A percentile compares a stretch with the other conserved stretches of the same genome.
Evolutionary conservation across 2,113 vertebrate genomes (phyloP).

Genomic region (Burhinus bistriatus): DNA sequence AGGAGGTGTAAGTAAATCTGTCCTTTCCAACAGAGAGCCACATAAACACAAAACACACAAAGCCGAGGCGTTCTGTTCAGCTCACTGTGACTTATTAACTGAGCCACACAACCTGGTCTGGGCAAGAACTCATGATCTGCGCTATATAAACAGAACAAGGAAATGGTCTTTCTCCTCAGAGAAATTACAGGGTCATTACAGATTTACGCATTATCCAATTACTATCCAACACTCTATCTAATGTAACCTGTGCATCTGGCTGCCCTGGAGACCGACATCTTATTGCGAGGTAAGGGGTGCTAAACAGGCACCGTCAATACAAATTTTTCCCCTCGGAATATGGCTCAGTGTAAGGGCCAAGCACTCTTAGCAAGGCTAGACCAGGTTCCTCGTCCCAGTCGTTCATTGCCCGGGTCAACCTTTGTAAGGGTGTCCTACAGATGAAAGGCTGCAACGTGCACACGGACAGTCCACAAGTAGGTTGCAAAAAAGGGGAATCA

Average conservation of each 20-base stretch:
- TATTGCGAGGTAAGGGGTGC: background rate
- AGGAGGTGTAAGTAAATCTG: background rate
- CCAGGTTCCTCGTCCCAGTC: background rate
- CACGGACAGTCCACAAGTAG: fast-evolving
- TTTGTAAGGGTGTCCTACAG: background rate
- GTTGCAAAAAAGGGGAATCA: background rate
- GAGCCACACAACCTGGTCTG: background rate
- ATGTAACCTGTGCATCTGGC: background rate
- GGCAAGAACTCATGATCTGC: background rate
- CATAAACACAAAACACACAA: background rate
- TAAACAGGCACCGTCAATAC: background rate
- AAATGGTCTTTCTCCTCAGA: background rate
- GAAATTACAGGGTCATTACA: background rate
- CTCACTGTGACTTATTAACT: background rate
- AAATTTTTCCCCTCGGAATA: fast-evolving
- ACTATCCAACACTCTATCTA: background rate
- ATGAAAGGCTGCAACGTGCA: background rate
- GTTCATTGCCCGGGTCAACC: background rate
- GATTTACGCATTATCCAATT: background rate
- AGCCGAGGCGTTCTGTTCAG: background rate
- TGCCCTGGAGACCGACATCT: background rate
- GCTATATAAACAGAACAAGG: background rate
- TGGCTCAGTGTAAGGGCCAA: fast-evolving
- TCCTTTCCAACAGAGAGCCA: background rate
- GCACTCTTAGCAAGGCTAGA: fast-evolving